Evolutionary conservation across 2,888 invertebrate species (phyloP), one percentile per base, ranked within the genome.

Genomic region (Pherbina coryleti): DNA sequence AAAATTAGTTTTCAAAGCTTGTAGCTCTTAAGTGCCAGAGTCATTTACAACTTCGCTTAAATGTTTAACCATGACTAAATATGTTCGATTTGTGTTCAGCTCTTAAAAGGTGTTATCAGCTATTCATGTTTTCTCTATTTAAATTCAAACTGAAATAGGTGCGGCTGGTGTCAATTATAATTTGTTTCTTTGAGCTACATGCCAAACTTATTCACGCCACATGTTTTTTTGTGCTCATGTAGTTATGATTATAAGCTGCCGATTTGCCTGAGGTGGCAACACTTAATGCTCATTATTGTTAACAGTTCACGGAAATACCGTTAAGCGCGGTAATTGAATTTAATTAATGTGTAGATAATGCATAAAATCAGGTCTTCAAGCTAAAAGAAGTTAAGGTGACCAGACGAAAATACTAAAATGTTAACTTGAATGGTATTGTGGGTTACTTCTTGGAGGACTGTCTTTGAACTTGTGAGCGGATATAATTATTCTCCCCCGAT

Each of bases 261-360:
- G 22, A 22, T 60, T 60, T 60, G 57, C 57, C 28, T 60, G 11
- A 28, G 57, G 57, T 60, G 57, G 57, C 57, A 60, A 60, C 57
- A 19, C 57, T 60, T 22, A 60, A 60, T 60, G 22, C 57, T 9
- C 28, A 60, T 25, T 60, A 25, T 60, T 60, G 57, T 28, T 60
- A 11, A 28, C 25, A 9, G 22, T 22, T 22, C 25, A 60, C 9
- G 7, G 28, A 60, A 60, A 60, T n/a, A 19, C 28, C 14, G 22
- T 14, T 11, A 17, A 60, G 5, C 28, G 9, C 22, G 8, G 22
- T 60, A 60, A 60, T 60, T 60, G 25, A 60, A 60, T 60, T 60
- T 60, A 60, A 60, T 60, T 22, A 28, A 60, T 60, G 28, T 60
- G 22, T 60, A 25, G 57, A 5, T 8, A 8, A 7, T 37, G 1